Conservation (phyloP, 2,797 vertebrate genomes). For the Ceyx erithaca region DNA sequence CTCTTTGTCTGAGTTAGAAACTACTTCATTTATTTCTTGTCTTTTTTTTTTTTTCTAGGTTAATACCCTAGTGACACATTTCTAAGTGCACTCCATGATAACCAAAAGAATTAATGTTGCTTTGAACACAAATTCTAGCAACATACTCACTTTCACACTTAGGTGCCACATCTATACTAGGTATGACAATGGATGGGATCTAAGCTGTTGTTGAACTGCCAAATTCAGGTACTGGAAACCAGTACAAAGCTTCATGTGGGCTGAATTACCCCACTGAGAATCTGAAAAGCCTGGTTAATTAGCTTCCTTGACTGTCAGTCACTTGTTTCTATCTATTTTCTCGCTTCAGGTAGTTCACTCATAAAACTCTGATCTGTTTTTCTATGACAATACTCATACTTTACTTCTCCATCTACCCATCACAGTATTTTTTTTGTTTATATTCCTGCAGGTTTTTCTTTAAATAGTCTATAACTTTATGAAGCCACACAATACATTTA, state of each 20-base stretch:
- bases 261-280: slow-evolving; percentile 37
- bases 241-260: slow-evolving; percentile 24
- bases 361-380: slow-evolving; percentile 53
- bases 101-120: background rate
- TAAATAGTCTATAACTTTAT: background rate
- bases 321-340: slow-evolving; percentile 45
- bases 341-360: slow-evolving; percentile 35
- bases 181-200: background rate
- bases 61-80: background rate
- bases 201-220: background rate
- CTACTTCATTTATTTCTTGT: background rate
- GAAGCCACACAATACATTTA: background rate
- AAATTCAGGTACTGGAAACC: slow-evolving; percentile 31
- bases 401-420: slow-evolving; percentile 15
- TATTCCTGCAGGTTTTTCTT: background rate
- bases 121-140: background rate
- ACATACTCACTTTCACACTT: background rate
- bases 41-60: background rate
- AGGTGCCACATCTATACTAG: background rate
- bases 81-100: background rate
- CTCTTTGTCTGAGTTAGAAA: background rate
- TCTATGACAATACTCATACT: slow-evolving; percentile 38
- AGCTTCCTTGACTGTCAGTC: slow-evolving; percentile 55
- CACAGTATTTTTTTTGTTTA: background rate
- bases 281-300: slow-evolving; percentile 51